These are phyloP conservation scores for Crossocerus cetratus DNA, from an alignment of 2,888 invertebrate species.

Conservation along the genomic window DNA sequence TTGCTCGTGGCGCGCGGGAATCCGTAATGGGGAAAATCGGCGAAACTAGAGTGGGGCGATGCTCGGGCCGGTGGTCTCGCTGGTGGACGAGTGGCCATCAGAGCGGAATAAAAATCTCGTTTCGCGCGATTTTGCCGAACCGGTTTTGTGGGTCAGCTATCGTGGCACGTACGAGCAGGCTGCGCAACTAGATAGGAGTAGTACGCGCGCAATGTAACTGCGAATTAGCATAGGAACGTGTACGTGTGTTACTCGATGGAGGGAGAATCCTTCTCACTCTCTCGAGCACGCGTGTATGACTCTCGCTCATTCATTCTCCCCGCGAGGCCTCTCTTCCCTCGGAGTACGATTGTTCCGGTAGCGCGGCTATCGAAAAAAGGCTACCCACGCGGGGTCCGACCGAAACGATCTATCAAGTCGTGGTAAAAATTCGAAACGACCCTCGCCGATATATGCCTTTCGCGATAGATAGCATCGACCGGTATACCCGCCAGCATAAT, in stretches of 20 bases:
- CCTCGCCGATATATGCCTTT: slow-evolving; percentile 28
- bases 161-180: slow-evolving; percentile 42
- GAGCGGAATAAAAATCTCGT: slow-evolving; percentile 29
- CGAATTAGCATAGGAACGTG: slow-evolving; percentile 34
- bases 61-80: neutral
- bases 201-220: slow-evolving; percentile 32
- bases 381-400: slow-evolving; percentile 24
- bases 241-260: neutral
- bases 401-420: slow-evolving; percentile 49
- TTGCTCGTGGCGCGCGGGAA: slow-evolving; percentile 3
- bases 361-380: slow-evolving; percentile 42
- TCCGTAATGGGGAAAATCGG: slow-evolving; percentile 2
- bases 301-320: no score
- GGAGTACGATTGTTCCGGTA: slow-evolving; percentile 45
- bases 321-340: neutral
- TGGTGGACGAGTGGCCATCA: slow-evolving; percentile 19
- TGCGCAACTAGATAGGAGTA: slow-evolving; percentile 30
- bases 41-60: neutral
- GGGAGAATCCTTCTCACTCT: slow-evolving; percentile 10
- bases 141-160: slow-evolving; percentile 43
- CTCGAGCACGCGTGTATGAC: neutral
- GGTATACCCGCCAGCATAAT: slow-evolving; percentile 35
- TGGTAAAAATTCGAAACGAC: slow-evolving; percentile 49
- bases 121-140: slow-evolving; percentile 38
- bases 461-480: slow-evolving; percentile 32